Base-by-base conservation (phyloP, 2,888 invertebrate genomes). In the Stictocephala bisonia region DNA sequence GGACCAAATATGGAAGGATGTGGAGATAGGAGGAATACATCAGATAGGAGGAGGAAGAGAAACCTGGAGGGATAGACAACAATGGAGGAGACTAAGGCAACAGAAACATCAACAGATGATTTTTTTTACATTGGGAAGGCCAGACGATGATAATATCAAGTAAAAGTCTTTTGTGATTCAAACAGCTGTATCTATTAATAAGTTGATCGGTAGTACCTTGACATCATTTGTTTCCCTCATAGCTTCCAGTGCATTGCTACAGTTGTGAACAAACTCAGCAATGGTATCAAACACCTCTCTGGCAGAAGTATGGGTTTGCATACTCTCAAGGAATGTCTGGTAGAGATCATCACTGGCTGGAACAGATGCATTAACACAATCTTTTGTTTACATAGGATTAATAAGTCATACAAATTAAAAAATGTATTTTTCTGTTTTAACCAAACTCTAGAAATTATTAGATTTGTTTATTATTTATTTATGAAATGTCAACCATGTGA, bases 191-290 rank as follows among this genome's bases (percentile, higher is more conserved):
- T 35, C 56, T 68, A 40, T 66, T 71, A 15, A 29, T 29, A 71
- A 48, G 31, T 64, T 58, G 27, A 64, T 22, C 20, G 26, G 24
- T 6, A n/a, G n/a, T n/a, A 50, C 48, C 40, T 64, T 27, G 0
- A 67, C 31, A 20, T 13, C 15, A 15, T 71, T 20, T 6, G 72
- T 26, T 6, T 44, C 67, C 24, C 31, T 66, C 80, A 83, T 85
- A 83, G 86, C 81, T 56, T 88, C 87, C 3, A 91, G 84, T 3
- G 89, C 88, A 80, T 90, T 89, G 24, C 87, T 85, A 81, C 91
- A 91, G 29, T 87, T 87, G 78, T 88, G 87, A 79, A 88, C 87
- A 84, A 90, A 90, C 83, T 89, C 88, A 41, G 87, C 84, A 70
- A 91, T 82, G 0, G 89, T 88, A 73, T 89, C 88, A 78, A 90